Conservation (phyloP, 2,113 vertebrate species). For the Tupaia tana region DNA sequence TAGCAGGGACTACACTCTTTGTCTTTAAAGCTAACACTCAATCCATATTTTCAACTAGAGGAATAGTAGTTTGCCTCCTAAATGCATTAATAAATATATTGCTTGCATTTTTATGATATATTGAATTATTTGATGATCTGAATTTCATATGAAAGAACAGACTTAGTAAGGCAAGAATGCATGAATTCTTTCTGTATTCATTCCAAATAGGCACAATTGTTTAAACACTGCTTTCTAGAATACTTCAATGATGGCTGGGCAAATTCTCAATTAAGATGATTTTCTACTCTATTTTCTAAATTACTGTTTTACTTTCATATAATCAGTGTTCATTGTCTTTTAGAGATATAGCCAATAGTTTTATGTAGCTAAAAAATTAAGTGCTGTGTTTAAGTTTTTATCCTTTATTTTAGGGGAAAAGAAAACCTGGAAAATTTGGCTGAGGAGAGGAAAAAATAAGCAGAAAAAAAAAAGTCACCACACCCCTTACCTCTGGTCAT, state of each 20-base stretch:
- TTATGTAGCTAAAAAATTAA: background rate
- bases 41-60: constrained; percentile 9
- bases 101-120: constrained; percentile 1
- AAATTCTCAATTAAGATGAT: background rate
- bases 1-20: background rate
- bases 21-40: background rate
- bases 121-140: background rate
- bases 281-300: background rate
- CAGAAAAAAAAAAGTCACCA: constrained; percentile 47
- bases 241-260: background rate
- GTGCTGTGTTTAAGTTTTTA: constrained; percentile 8
- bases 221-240: background rate
- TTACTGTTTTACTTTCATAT: background rate
- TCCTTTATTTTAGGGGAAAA: constrained; percentile 77
- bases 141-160: constrained; percentile 6
- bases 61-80: background rate
- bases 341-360: background rate
- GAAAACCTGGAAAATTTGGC: constrained; percentile 47
- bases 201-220: background rate
- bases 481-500: constrained; percentile 72
- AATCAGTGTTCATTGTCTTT: background rate
- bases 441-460: constrained; percentile 43
- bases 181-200: background rate
- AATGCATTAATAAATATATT: background rate
- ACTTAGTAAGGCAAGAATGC: background rate